Conservation (phyloP, 2,113 vertebrate genomes). For the Henicopernis longicauda region DNA sequence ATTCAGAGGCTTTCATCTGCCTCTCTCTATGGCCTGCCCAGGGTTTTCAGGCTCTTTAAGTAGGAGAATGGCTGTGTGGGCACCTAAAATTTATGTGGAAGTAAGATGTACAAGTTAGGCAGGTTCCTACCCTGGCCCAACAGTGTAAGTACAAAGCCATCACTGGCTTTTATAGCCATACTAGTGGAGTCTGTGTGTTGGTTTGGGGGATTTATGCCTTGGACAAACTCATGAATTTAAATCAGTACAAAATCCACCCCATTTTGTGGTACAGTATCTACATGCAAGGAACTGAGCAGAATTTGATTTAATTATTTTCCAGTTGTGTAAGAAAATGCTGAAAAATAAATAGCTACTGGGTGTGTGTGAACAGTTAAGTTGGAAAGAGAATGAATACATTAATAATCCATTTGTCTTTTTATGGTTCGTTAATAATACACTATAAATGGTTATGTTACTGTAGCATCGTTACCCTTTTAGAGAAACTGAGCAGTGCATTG, state of each 20-base stretch:
- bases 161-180: neutral
- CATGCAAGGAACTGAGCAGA: neutral
- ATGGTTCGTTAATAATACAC: neutral
- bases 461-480: neutral
- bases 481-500: neutral
- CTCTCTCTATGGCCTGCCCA: neutral
- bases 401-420: neutral
- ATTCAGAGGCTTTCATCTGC: neutral
- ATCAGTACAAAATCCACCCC: neutral
- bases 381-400: neutral
- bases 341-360: neutral
- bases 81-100: neutral
- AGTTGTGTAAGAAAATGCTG: neutral
- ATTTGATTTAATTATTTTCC: neutral
- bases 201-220: neutral
- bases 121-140: neutral
- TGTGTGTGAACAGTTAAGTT: neutral
- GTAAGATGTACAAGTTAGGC: neutral
- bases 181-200: neutral
- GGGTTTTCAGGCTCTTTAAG: neutral
- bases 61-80: neutral
- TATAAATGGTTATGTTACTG: neutral
- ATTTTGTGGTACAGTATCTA: neutral
- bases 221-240: neutral
- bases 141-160: neutral